Base-by-base conservation (phyloP, 1,140 invertebrate species). In the Tribolium castaneum region DNA sequence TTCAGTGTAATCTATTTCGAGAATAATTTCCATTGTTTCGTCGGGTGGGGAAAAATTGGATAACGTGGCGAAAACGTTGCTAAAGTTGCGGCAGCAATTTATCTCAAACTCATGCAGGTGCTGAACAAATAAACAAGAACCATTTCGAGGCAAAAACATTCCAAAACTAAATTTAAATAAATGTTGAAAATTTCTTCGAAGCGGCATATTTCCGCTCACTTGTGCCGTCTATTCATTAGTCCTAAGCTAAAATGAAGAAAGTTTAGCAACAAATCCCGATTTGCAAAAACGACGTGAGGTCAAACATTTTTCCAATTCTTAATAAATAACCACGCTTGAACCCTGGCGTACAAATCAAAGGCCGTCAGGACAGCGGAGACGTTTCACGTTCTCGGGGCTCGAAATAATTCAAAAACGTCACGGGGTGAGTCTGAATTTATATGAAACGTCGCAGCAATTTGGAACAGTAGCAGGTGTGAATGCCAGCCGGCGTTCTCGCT, bases 331-430 rank as follows among this genome's bases (percentile, higher is more conserved):
- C 59, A 4, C 30, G 30, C 14, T 22, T 59, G 54, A 6, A 19
- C 59, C 52, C 1, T 54, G 34, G 59, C 34, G 14, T 22, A 66
- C 59, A 66, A 66, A 66, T 34, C 59, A 66, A 66, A 66, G 30
- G 30, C 25, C 39, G 39, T 45, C 39, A 45, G 10, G 30, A 34
- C 9, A 66, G n/a, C 3, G 25, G n/a, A 9, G 59, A 34, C 19
- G 6, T 34, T 59, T 30, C 54, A 9, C 30, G 30, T 62, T 30
- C 10, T 30, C 19, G 1, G 0, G 56, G 22, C 30, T 13, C 10
- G 59, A 35, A 66, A 35, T 66, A 66, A 66, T 66, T 66, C 59
- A 66, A 66, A 66, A 66, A 66, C 30, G 59, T 66, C 59, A 66
- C 9, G 25, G 25, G 59, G 59, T 14, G 25, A 14, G 59, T 30